Base-by-base conservation (phyloP, 2,888 invertebrate genomes). In the Agrotis exclamationis region DNA sequence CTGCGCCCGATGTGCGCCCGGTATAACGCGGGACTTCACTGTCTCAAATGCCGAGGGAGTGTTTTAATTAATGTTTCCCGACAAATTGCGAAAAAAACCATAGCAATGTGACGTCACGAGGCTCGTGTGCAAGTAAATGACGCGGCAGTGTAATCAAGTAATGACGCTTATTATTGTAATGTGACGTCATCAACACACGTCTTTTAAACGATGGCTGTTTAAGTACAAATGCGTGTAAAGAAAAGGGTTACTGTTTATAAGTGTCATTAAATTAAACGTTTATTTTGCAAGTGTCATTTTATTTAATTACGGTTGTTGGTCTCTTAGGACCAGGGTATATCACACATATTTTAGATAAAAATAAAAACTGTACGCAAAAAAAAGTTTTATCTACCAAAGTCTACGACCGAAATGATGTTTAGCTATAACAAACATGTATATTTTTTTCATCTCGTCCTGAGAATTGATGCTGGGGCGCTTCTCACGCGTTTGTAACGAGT, bases 1-100 rank as follows among this genome's bases (percentile, higher is more conserved):
- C 64, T 73, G 74, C 75, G 57, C 64, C 79, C 65, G 56, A 59
- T 76, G 70, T 84, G 74, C 51, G 57, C 58, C 75, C 65, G 70
- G 87, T 77, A 85, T 80, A 77, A 90, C 87, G 87, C 82, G 74
- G 77, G 81, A 54, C 87, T 79, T 86, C 85, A 87, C 85, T 90
- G 91, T 92, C 90, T 93, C 92, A 90, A 92, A 91, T 89, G 86
- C 86, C 90, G 86, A 85, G 92, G 92, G 92, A 91, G 90, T 90
- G 89, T 92, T 93, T 94, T 92, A 94, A 94, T 94, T 93, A 93
- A 93, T 92, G 90, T 93, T 90, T 87, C 86, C 87, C 87, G 90
- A 91, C 91, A 92, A 93, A 92, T 93, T 92, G 91, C 89, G 89
- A 93, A 94, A 94, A 94, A 94, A 94, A 91, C 85, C 85, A 76